phyloP scores from a whole-genome alignment of 1,140 invertebrate species.

The Drosophila miranda region DNA sequence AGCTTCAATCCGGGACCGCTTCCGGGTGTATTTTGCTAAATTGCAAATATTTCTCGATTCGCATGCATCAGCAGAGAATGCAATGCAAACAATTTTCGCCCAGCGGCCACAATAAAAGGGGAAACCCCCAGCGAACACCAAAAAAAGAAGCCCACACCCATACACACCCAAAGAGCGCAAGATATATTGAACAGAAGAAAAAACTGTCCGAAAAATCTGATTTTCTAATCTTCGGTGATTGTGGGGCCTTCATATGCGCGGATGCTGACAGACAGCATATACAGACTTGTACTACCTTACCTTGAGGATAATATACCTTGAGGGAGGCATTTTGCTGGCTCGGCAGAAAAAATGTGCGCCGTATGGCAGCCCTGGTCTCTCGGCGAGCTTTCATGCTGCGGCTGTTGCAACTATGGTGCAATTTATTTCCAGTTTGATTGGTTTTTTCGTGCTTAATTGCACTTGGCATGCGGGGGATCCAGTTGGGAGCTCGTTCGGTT shows the following conservation, averaged over 20 bases:
- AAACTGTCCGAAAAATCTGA: no score
- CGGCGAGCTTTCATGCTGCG: background rate
- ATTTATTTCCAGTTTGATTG: slow-evolving; percentile 76
- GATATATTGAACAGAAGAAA: no score
- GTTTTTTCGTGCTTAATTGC: slow-evolving; percentile 71
- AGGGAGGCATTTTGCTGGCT: slow-evolving; percentile 30
- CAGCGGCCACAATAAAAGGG: slow-evolving; percentile 56
- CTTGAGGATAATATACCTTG: background rate
- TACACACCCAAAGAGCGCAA: background rate
- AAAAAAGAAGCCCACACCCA: slow-evolving; percentile 22
- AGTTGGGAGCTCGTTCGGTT: slow-evolving; percentile 9
- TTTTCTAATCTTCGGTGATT: no score
- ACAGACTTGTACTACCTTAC: slow-evolving; percentile 5
- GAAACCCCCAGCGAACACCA: slow-evolving; percentile 26
- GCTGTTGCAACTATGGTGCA: slow-evolving; percentile 55
- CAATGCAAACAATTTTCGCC: slow-evolving; percentile 76
- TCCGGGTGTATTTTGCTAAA: slow-evolving; percentile 78
- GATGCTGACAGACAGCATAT: background rate
- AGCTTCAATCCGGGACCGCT: slow-evolving; percentile 59
- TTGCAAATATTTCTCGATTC: slow-evolving; percentile 80
- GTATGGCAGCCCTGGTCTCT: slow-evolving; percentile 46
- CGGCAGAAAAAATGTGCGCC: slow-evolving; percentile 43
- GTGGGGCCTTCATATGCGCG: background rate
- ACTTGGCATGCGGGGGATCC: slow-evolving; percentile 36
- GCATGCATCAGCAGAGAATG: slow-evolving; percentile 74